A percentile compares a stretch with the other conserved stretches of the same genome.
These are phyloP conservation scores for Nothoprocta perdicaria DNA, from an alignment of 2,113 vertebrate genomes.

Conservation along the genomic window DNA sequence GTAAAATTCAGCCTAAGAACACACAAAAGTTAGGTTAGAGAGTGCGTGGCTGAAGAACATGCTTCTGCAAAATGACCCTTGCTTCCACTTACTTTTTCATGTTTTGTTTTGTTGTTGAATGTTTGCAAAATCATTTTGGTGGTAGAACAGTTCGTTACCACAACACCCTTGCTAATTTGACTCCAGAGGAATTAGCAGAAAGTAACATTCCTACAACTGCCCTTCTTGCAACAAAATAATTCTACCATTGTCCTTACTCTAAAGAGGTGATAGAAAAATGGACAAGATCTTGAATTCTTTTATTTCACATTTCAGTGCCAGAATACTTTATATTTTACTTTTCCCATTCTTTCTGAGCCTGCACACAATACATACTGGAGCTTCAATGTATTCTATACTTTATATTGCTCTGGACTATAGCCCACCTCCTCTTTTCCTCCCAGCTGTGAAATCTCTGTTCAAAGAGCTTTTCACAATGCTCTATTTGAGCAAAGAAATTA, in stretches of 20 bases:
- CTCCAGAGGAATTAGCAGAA: conserved; percentile 7
- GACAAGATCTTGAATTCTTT: not conserved
- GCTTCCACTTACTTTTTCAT: not conserved
- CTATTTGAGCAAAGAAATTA: not conserved
- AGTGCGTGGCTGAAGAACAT: not conserved
- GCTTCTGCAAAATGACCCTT: not conserved
- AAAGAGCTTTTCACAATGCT: not conserved
- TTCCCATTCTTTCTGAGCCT: not conserved
- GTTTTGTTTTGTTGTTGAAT: not conserved
- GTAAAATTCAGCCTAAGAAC: not conserved
- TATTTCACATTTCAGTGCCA: not conserved
- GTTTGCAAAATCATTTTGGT: not conserved
- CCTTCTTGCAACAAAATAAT: rapidly evolving
- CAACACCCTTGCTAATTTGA: not conserved
- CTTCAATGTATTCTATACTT: not conserved
- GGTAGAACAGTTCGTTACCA: not conserved
- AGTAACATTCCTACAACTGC: not conserved
- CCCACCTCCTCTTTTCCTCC: not conserved
- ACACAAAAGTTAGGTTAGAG: not conserved
- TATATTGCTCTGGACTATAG: not conserved
- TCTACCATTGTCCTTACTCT: not conserved
- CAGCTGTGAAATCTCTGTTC: not conserved
- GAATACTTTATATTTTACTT: not conserved
- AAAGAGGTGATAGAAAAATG: not conserved
- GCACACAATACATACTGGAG: not conserved